Evolutionary conservation across 2,888 invertebrate genomes (phyloP).

Genomic region (Brachyptera risi): DNA sequence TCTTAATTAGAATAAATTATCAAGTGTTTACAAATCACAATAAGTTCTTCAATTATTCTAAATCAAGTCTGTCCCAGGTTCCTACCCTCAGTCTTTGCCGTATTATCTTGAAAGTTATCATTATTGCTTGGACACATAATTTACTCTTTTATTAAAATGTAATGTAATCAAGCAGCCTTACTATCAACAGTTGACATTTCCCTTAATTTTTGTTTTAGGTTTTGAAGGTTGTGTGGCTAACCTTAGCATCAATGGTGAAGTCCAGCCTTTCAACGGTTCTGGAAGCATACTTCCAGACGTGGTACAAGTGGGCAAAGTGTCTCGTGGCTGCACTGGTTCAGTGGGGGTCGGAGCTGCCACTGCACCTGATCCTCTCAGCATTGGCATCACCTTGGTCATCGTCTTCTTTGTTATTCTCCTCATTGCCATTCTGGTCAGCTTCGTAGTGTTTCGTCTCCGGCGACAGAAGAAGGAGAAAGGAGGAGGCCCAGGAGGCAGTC

Average conservation of each 20-base stretch:
- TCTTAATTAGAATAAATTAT: too few relatives aligned
- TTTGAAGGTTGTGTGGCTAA: slow-evolving; percentile 90
- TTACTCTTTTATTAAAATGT: too few relatives aligned
- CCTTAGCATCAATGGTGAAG: slow-evolving; percentile 82
- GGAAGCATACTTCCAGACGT: slow-evolving; percentile 76
- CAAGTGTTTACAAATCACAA: too few relatives aligned
- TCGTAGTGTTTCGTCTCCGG: slow-evolving; percentile 85
- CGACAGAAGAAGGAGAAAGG: slow-evolving; percentile 84
- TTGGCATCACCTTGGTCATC: slow-evolving; percentile 89
- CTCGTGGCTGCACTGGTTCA: slow-evolving; percentile 65
- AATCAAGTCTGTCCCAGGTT: too few relatives aligned
- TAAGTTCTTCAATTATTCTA: too few relatives aligned
- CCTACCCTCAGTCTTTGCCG: too few relatives aligned
- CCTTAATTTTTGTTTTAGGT: slow-evolving; percentile 44
- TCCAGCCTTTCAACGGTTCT: slow-evolving; percentile 85
- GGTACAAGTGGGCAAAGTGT: slow-evolving; percentile 65
- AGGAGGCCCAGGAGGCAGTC: slow-evolving; percentile 57
- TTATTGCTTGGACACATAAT: too few relatives aligned
- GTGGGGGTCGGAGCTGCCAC: slow-evolving; percentile 72
- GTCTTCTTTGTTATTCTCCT: slow-evolving; percentile 89
- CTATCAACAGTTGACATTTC: too few relatives aligned
- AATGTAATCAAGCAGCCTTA: too few relatives aligned
- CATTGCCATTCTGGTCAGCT: slow-evolving; percentile 84
- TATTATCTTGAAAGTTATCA: too few relatives aligned
- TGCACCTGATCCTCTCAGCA: slow-evolving; percentile 81